phyloP scores from a whole-genome alignment of 2,888 invertebrate species.

The Drosophila cognata region DNA sequence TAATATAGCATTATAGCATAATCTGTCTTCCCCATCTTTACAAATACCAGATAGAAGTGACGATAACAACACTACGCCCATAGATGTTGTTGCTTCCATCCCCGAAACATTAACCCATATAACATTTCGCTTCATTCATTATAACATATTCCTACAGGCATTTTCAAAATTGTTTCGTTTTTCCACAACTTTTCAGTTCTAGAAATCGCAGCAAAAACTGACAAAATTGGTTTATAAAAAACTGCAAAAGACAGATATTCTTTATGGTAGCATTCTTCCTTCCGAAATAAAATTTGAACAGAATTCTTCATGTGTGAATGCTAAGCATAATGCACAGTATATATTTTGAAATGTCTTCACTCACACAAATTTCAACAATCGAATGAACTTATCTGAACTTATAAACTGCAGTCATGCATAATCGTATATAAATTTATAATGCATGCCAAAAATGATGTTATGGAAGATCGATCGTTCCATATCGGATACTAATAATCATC shows the following conservation, averaged over 20 bases:
- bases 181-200: not conserved
- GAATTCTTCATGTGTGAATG: constrained; percentile 27
- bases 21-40: too few species aligned
- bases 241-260: not conserved
- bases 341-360: constrained; percentile 43
- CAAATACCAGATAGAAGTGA: too few species aligned
- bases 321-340: constrained; percentile 34
- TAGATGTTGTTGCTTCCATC: too few species aligned
- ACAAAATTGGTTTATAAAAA: not conserved
- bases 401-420: constrained; percentile 42
- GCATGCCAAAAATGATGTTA: constrained; percentile 36
- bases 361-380: constrained; percentile 60
- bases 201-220: not conserved
- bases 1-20: too few species aligned
- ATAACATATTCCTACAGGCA: not conserved
- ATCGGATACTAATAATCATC: constrained; percentile 90
- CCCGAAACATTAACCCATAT: too few species aligned
- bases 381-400: constrained; percentile 54
- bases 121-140: not conserved
- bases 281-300: not conserved
- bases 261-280: not conserved
- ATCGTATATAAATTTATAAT: constrained; percentile 29
- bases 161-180: not conserved
- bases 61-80: too few species aligned
- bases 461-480: constrained; percentile 11